phyloP scores from a whole-genome alignment of 2,797 vertebrate species.

The Hafferia zeledoni region DNA sequence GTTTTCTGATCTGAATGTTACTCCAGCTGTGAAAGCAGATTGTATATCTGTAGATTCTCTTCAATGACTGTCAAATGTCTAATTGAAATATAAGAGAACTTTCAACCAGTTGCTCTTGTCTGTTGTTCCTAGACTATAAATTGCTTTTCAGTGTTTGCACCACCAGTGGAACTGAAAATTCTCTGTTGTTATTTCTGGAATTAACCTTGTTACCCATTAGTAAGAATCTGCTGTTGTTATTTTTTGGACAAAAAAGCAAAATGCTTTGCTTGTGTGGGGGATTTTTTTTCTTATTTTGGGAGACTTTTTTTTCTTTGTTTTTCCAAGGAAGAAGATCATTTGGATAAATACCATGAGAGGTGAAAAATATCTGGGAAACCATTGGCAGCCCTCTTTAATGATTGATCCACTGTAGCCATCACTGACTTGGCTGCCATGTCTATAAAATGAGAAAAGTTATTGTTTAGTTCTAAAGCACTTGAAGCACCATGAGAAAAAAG shows the following conservation, averaged over 20 bases:
- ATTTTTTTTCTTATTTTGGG: background rate
- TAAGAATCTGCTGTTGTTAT: background rate
- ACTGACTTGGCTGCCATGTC: background rate
- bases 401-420: background rate
- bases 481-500: background rate
- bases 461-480: background rate
- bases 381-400: background rate
- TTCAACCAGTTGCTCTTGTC: background rate
- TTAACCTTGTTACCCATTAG: background rate
- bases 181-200: background rate
- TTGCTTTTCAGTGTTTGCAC: background rate
- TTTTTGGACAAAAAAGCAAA: background rate
- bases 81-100: constrained; percentile 23
- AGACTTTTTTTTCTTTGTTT: background rate
- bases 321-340: background rate
- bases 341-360: background rate
- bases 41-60: constrained; percentile 25
- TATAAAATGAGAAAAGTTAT: background rate
- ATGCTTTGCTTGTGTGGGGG: background rate
- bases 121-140: background rate
- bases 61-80: constrained; percentile 11
- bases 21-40: background rate
- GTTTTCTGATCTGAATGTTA: background rate
- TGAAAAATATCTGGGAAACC: background rate
- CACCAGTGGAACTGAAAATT: background rate